Conservation (phyloP, 2,113 vertebrate genomes). For the Hemiprocne comata region DNA sequence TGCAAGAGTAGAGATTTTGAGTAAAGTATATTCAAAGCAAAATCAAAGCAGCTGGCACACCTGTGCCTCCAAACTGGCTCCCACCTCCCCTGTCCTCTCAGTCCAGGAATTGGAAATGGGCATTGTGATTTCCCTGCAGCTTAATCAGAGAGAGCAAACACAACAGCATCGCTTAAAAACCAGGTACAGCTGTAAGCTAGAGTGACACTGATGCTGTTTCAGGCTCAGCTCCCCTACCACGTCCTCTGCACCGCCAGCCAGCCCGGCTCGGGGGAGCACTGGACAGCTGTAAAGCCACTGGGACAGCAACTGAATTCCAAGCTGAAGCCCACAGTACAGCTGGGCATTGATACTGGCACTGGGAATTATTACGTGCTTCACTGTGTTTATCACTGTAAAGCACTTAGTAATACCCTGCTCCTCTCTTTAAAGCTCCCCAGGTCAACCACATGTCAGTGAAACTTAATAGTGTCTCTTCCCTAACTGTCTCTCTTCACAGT, state of each 20-base stretch:
- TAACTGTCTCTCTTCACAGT: not conserved
- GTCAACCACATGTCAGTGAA: not conserved
- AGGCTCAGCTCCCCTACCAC: not conserved
- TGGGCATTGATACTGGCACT: not conserved
- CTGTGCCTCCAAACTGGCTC: not conserved
- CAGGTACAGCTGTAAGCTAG: not conserved
- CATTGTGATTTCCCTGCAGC: not conserved
- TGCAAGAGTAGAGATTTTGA: not conserved
- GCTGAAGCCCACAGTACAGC: not conserved
- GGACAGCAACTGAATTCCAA: not conserved
- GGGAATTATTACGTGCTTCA: not conserved
- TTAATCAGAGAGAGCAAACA: not conserved
- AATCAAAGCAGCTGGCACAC: not conserved
- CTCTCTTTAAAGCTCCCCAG: not conserved
- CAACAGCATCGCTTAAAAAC: not conserved
- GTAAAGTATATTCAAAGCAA: not conserved
- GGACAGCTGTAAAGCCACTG: not conserved
- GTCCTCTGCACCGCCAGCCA: not conserved
- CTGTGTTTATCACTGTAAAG: not conserved
- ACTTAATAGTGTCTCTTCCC: not conserved
- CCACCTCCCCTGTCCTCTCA: not conserved
- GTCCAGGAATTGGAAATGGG: not conserved
- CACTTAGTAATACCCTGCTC: not conserved
- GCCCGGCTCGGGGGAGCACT: accelerated
- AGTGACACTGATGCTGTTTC: not conserved